Percentiles rank a stretch among this genome's conserved stretches.
phyloP scores from a whole-genome alignment of 1,140 invertebrate genomes.

The Acyrthosiphon pisum region DNA sequence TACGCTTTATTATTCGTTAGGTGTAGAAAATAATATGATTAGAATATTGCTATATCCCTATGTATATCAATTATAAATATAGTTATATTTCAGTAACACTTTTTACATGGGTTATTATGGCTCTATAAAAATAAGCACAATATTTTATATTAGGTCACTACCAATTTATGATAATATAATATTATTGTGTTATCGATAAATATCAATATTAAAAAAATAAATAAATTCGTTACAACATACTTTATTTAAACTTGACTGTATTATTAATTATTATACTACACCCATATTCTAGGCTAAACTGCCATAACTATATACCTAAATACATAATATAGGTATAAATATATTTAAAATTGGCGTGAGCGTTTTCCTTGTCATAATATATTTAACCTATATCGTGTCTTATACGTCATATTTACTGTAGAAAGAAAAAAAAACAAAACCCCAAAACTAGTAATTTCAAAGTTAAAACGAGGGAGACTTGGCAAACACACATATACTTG shows the following conservation, averaged over 20 bases:
- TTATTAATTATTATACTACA: not conserved
- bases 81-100: too few species aligned
- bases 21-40: not conserved
- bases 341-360: not conserved
- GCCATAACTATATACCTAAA: too few species aligned
- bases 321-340: too few species aligned
- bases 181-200: too few species aligned
- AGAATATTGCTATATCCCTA: too few species aligned
- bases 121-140: too few species aligned
- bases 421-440: slow-evolving; percentile 34
- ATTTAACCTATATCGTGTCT: not conserved
- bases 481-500: slow-evolving; percentile 6
- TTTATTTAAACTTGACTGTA: not conserved
- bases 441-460: slow-evolving; percentile 43
- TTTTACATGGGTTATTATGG: too few species aligned
- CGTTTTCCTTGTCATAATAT: not conserved
- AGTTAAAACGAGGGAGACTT: slow-evolving; percentile 30
- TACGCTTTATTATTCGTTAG: not conserved
- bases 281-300: too few species aligned
- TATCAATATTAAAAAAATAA: not conserved
- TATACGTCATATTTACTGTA: not conserved
- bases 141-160: not conserved
- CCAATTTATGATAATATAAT: not conserved
- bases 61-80: too few species aligned
- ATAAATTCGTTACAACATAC: not conserved